These are phyloP conservation scores for Mylabris phalerata DNA, from an alignment of 1,140 invertebrate species.

Conservation along the genomic window DNA sequence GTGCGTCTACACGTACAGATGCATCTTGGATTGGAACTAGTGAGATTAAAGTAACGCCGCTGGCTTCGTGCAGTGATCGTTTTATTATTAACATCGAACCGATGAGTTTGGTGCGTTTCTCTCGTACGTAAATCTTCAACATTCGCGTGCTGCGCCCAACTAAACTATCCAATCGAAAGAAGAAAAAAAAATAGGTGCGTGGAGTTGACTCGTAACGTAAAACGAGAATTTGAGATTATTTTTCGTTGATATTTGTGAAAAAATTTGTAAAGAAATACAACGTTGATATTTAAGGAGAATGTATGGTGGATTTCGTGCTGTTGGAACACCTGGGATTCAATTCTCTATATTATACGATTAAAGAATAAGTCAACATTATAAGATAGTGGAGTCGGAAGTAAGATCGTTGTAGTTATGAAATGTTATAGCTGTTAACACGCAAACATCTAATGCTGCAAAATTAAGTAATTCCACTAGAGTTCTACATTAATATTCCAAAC, in stretches of 20 bases:
- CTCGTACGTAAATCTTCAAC: constrained; percentile 2
- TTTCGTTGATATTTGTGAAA: not conserved
- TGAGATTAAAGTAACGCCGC: no score
- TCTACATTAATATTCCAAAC: no score
- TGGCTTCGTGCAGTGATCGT: no score
- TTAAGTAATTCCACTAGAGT: no score
- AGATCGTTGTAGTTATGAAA: constrained; percentile 1
- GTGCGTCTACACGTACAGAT: no score
- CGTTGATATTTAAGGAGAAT: no score
- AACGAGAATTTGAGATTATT: not conserved
- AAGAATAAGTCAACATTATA: constrained; percentile 27
- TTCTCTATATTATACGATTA: constrained; percentile 7
- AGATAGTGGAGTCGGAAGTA: constrained; percentile 17
- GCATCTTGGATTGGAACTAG: no score
- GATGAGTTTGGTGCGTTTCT: constrained; percentile 10
- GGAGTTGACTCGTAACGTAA: constrained; percentile 15
- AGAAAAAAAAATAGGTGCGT: not conserved
- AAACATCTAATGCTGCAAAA: not conserved
- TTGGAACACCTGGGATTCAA: not conserved
- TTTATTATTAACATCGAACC: not conserved
- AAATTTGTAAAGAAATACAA: no score
- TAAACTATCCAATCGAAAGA: not conserved
- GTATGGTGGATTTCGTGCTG: not conserved
- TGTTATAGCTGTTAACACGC: constrained; percentile 23
- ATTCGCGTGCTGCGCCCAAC: constrained; percentile 8